Conservation (phyloP, 1,140 invertebrate genomes). For the Lucilia sericata region DNA sequence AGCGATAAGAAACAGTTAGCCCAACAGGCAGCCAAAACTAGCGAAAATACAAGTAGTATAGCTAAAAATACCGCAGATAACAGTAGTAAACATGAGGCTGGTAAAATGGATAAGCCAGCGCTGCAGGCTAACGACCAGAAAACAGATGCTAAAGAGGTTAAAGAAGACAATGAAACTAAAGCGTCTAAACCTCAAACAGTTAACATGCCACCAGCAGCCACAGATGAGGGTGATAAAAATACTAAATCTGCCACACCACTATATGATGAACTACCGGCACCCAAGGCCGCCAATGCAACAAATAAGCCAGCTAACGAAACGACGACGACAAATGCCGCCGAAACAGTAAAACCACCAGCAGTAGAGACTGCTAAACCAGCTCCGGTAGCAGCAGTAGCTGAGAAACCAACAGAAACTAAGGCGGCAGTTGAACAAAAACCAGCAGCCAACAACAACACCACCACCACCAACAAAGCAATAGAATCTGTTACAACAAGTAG, state of each 20-base stretch:
- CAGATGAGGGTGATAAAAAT: neutral
- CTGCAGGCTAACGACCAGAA: constrained; percentile 36
- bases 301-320: neutral
- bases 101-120: constrained; percentile 42
- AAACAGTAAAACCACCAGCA: neutral
- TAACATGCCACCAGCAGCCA: constrained; percentile 21
- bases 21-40: neutral
- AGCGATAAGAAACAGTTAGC: constrained; percentile 13
- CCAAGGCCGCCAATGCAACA: neutral
- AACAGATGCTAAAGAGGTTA: neutral
- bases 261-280: constrained; percentile 60
- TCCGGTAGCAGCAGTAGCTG: neutral
- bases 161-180: neutral
- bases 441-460: constrained; percentile 45
- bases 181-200: neutral
- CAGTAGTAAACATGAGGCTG: neutral
- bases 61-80: neutral
- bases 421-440: neutral
- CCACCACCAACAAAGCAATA: neutral
- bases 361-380: neutral
- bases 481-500: neutral
- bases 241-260: constrained; percentile 52
- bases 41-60: neutral
- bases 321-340: neutral
- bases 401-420: neutral